Base-by-base conservation (phyloP, 2,888 invertebrate species). In the Polylopha cassiicola region DNA sequence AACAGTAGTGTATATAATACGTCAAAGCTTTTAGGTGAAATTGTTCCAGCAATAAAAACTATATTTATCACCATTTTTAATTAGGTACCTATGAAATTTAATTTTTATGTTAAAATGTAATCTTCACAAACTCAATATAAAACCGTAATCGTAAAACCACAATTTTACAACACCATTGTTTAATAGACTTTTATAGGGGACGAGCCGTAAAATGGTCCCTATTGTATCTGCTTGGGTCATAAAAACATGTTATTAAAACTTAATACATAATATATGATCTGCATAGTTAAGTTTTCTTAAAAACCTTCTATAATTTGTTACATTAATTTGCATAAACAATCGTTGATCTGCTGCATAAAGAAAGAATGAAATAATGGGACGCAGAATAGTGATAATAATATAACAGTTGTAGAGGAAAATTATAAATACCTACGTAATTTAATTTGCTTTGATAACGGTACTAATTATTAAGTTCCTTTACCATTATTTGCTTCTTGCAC, bases 111-210 rank as follows among this genome's bases (percentile, higher is more conserved):
- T 29, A 37, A 28, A 38, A 21, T 21, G 21, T 27, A 15, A 27
- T 21, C 32, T 39, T 27, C 9, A 27, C 27, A 10, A 11, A 4
- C 8, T 3, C 21, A 5, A 4, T 26, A 15, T 39, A 32, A 39
- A 39, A 10, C 21, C 21, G 38, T 32, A 31, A 32, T 16, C 38
- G 16, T 37, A 22, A 33, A 37, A 32, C 21, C 27, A 5, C 26
- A 7, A 27, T 39, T 38, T 39, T 39, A 39, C 8, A 16, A 32
- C 21, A 39, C 38, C 26, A 39, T 32, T 26, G 38, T 38, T 38
- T 38, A 32, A 38, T 38, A 32, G 26, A 38, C 31, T 38, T 38
- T 38, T 30, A 38, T 15, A 14, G 21, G 28, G 4, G n/a, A 14
- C 2, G 16, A 8, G 4, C 9, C 16, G 31, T 31, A 38, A 38